Base-by-base conservation (phyloP, 2,888 invertebrate genomes). In the Tridacna crocea region DNA sequence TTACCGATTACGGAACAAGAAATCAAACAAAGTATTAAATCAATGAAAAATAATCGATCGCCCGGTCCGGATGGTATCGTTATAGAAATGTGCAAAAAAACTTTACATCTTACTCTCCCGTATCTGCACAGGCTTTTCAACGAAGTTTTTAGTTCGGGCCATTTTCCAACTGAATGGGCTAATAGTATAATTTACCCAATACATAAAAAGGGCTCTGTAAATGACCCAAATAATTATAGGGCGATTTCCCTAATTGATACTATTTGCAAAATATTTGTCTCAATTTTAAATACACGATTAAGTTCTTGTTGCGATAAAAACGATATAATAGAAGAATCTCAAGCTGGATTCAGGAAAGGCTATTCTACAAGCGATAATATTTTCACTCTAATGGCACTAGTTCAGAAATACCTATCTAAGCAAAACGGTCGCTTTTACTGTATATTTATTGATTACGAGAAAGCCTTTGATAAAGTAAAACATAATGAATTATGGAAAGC, bases 311-410 rank as follows among this genome's bases (percentile, higher is more conserved):
- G 61, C 58, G 72, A 73, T 58, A 47, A 19, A n/a, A 73, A 79
- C 60, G 60, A 48, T 61, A 63, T 77, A 17, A 79, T 79, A 51
- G 68, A 77, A 36, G 83, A 83, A 58, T 63, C 61, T 0, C 79
- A 82, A 27, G 66, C 79, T n/a, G 82, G 78, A 22, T 82, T 82
- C 27, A 48, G 82, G 22, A 55, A 65, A 1, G 70, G 75, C 12
- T 82, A 82, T 61, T 48, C 68, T n/a, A 72, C 77, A 15, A 75
- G 22, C n/a, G 79, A 83, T 26, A 81, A 84, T 51, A 65, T 77
- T 17, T 79, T 83, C 61, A 76, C 55, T 10, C 47, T 82, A 36
- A 75, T 75, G 72, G 26, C 72, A 17, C 55, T 79, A 17, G 26
- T 75, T 27, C 82, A 82, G 46, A 82, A 82, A 46, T 78, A 82